Percentiles rank a stretch among this genome's conserved stretches.
phyloP scores from a whole-genome alignment of 2,888 invertebrate species.

The Catocala nupta region DNA sequence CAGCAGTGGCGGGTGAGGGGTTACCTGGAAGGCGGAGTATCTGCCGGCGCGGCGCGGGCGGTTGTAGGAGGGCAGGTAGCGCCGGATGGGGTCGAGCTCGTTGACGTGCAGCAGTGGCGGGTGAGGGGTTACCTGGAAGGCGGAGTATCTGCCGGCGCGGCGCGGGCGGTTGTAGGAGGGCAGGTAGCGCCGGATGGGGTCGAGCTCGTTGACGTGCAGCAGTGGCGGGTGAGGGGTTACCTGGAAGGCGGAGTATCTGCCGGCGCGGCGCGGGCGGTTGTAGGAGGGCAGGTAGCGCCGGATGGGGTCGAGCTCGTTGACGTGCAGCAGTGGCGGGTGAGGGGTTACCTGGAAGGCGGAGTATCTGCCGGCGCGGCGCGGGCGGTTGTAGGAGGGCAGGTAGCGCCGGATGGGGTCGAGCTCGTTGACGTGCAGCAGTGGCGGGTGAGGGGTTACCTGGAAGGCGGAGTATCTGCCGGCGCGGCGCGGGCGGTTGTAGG shows the following conservation, averaged over 20 bases:
- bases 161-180: conserved; percentile 98
- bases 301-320: conserved; percentile 98
- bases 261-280: conserved; percentile 96
- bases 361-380: conserved; percentile 96
- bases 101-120: conserved; percentile 97
- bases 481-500: conserved; percentile 96
- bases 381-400: conserved; percentile 98
- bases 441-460: too few species aligned
- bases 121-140: too few species aligned
- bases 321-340: conserved; percentile 95
- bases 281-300: conserved; percentile 98
- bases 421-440: conserved; percentile 97
- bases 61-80: conserved; percentile 98
- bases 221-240: too few species aligned
- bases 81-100: conserved; percentile 97
- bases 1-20: too few species aligned
- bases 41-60: conserved; percentile 96
- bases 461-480: conserved; percentile 98
- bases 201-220: conserved; percentile 97
- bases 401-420: conserved; percentile 98
- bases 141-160: conserved; percentile 97
- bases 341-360: conserved; percentile 99
- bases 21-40: conserved; percentile 99
- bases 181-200: conserved; percentile 97
- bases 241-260: conserved; percentile 99